These are phyloP conservation scores for Lysandra bellargus DNA, from an alignment of 2,888 invertebrate genomes.

Conservation along the genomic window DNA sequence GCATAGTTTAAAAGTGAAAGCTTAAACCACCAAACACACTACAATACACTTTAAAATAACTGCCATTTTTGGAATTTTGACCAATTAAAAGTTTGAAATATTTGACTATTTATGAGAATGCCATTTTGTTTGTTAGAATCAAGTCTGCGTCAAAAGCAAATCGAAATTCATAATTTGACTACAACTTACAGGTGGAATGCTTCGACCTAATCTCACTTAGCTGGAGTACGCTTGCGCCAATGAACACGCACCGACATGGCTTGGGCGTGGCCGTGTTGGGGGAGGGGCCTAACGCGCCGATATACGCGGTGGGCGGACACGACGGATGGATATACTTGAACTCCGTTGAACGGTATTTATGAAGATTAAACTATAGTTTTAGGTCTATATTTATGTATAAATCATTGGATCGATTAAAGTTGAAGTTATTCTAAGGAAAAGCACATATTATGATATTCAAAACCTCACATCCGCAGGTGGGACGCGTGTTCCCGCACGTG, in stretches of 20 bases:
- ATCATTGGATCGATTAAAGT: no score
- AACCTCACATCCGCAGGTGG: slow-evolving; percentile 80
- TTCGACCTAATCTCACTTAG: slow-evolving; percentile 89
- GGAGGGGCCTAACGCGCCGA: slow-evolving; percentile 85
- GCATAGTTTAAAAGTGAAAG: no score
- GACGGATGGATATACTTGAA: slow-evolving; percentile 97
- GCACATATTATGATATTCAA: no score
- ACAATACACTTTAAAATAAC: no score
- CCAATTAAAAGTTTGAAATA: no score
- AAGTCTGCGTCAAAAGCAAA: neutral
- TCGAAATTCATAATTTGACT: neutral
- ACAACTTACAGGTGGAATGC: slow-evolving; percentile 84
- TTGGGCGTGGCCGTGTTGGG: slow-evolving; percentile 89
- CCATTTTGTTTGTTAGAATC: no score
- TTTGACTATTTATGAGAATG: no score
- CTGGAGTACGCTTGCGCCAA: slow-evolving; percentile 91
- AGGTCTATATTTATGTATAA: no score
- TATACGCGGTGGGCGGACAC: slow-evolving; percentile 97
- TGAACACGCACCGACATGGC: slow-evolving; percentile 94
- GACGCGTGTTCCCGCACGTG: slow-evolving; percentile 93
- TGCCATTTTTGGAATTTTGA: no score
- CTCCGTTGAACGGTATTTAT: slow-evolving; percentile 88
- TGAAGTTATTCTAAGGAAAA: no score
- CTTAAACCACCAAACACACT: no score
- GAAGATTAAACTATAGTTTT: neutral